Base-by-base conservation (phyloP, 2,113 vertebrate genomes). In the Gallinago media region DNA sequence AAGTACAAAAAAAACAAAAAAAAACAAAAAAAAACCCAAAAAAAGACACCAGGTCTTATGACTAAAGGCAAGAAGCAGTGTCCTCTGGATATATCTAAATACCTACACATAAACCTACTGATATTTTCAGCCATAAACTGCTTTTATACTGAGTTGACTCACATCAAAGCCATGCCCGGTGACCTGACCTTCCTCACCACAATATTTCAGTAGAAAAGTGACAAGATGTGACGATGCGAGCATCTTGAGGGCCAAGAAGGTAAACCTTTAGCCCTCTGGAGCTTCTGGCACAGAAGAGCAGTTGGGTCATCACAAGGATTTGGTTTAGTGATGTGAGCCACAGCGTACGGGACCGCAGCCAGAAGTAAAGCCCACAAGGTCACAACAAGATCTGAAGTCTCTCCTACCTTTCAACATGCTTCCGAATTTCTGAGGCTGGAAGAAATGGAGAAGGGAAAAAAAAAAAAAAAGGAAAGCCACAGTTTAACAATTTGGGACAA, bases 71-170 rank as follows among this genome's bases (percentile, higher is more conserved):
- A 74, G 50, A 65, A 89, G 71, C 9, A 55, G 8, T 84, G 38
- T 1, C 0, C 6, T 36, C 29, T 5, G 7, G 2, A 1, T 29
- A 31, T 66, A 40, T 8, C 5, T 50, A 32, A 54, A 5, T n/a
- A 14, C 8, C 27, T 50, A 2, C 25, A 6, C 54, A 38, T 38
- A 67, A n/a, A n/a, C 9, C 12, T 12, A 61, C 26, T 32, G 32
- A 34, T 40, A 75, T 22, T 85, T 75, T 44, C 27, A 80, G 22
- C 15, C 46, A 5, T 46, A n/a, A 70, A 34, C 36, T 49, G 23
- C 18, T 82, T 65, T 36, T 46, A 19, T 38, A 29, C 8, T 25
- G 32, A 74, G 36, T 22, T 49, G 15, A 22, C 20, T 59, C 17
- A 13, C 40, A 34, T 54, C 44, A 61, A 56, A 82, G 12, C 4